phyloP scores from a whole-genome alignment of 2,888 invertebrate genomes.

The Drosophila melanosoma region DNA sequence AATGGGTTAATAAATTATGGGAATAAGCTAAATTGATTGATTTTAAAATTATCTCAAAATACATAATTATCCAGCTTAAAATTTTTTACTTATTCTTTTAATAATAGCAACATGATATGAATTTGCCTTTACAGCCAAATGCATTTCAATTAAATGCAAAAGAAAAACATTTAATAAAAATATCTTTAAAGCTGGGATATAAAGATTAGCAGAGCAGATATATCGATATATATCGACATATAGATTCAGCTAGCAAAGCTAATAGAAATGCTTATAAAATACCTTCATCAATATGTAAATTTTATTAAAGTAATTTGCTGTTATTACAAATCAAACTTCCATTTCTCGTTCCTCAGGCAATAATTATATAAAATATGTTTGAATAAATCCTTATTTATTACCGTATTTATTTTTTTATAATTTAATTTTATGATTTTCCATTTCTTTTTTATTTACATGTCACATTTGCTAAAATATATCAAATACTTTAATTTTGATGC shows the following conservation, averaged over 20 bases:
- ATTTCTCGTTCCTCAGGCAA: no score
- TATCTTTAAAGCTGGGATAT: not conserved
- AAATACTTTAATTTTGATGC: slow-evolving; percentile 29
- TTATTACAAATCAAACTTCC: not conserved
- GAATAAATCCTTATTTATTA: not conserved
- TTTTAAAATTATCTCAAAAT: not conserved
- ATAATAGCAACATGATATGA: not conserved
- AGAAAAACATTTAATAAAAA: not conserved
- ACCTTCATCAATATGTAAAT: not conserved
- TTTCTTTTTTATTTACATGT: slow-evolving; percentile 62
- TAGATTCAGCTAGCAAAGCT: not conserved
- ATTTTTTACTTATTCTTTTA: not conserved
- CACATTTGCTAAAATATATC: slow-evolving; percentile 37
- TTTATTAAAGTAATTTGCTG: not conserved
- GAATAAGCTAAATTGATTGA: not conserved
- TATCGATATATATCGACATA: not conserved
- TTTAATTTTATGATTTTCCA: slow-evolving; percentile 33
- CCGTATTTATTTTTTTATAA: not conserved
- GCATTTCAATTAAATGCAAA: not conserved
- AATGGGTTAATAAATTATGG: not conserved
- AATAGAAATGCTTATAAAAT: not conserved
- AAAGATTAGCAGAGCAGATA: not conserved
- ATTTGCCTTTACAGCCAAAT: not conserved
- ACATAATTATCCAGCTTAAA: not conserved
- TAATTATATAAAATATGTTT: not conserved